Evolutionary conservation across 2,797 vertebrate species (phyloP).

Genomic region (Cirrhinus molitorella): DNA sequence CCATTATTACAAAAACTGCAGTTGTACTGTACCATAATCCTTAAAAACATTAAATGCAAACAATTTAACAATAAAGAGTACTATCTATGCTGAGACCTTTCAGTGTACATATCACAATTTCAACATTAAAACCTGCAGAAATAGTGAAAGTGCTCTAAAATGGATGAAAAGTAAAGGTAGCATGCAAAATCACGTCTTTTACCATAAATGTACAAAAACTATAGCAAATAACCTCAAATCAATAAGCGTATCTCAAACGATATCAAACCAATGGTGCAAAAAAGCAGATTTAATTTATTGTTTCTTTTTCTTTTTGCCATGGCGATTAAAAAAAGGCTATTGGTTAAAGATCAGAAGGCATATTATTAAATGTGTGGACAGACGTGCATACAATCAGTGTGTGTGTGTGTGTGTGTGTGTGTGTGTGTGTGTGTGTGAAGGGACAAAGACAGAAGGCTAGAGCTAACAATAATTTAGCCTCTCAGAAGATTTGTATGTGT

Average conservation of each 20-base stretch:
- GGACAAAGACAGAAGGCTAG: slow-evolving; percentile 38
- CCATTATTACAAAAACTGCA: slow-evolving; percentile 63
- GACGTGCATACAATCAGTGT: slow-evolving; percentile 24
- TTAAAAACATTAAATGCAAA: slow-evolving; percentile 54
- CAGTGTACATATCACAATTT: slow-evolving; percentile 46
- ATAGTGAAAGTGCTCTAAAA: slow-evolving; percentile 40
- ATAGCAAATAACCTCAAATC: neutral
- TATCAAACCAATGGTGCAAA: slow-evolving; percentile 24
- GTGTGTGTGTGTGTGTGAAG: neutral
- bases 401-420: neutral
- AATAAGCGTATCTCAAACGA: neutral
- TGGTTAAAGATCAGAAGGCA: slow-evolving; percentile 28
- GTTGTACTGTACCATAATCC: slow-evolving; percentile 16
- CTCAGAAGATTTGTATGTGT: slow-evolving; percentile 55
- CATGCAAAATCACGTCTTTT: slow-evolving; percentile 51
- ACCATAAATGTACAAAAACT: slow-evolving; percentile 11
- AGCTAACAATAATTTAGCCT: slow-evolving; percentile 48
- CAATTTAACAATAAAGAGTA: slow-evolving; percentile 26
- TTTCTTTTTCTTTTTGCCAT: slow-evolving; percentile 31
- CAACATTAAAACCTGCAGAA: slow-evolving; percentile 45
- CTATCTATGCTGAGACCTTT: slow-evolving; percentile 28
- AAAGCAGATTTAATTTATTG: neutral
- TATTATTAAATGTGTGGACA: slow-evolving; percentile 23
- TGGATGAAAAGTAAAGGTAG: slow-evolving; percentile 2
- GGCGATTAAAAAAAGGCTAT: slow-evolving; percentile 28